Evolutionary conservation across 2,888 invertebrate genomes (phyloP).

Genomic region (Ophion obscuratus): DNA sequence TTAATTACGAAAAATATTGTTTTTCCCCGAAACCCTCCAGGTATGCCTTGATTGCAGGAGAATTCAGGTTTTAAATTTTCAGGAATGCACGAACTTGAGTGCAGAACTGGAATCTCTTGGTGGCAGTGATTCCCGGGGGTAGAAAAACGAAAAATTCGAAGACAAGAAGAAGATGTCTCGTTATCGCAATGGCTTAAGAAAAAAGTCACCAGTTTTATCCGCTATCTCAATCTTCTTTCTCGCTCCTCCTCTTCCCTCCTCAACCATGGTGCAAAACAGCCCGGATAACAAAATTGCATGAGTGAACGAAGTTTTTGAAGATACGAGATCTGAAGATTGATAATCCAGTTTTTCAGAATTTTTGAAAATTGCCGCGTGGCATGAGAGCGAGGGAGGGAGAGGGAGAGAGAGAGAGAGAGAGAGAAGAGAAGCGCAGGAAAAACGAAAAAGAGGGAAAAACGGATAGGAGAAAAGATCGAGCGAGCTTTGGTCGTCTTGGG

Average conservation of each 20-base stretch:
- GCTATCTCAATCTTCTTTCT: conserved; percentile 57
- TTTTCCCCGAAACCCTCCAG: no score
- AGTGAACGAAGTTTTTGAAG: conserved; percentile 15
- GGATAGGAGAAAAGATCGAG: conserved; percentile 37
- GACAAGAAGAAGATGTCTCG: conserved; percentile 38
- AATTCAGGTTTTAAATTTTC: conserved; percentile 1
- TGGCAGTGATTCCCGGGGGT: conserved; percentile 11
- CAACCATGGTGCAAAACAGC: conserved; percentile 33
- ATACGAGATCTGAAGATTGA: conserved; percentile 43
- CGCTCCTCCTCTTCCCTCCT: conserved; percentile 46
- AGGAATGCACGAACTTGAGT: conserved; percentile 40
- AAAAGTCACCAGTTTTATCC: conserved; percentile 48
- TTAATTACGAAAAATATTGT: no score
- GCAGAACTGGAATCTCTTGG: conserved; percentile 30
- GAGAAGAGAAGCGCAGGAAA: neutral
- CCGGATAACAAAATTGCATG: conserved; percentile 48
- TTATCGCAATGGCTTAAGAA: conserved; percentile 51
- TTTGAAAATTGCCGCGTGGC: conserved; percentile 2
- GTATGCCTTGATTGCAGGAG: no score
- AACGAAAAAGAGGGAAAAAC: conserved; percentile 5
- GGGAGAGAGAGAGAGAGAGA: neutral
- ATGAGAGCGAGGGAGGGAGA: neutral
- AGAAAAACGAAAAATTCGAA: neutral
- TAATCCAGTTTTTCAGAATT: conserved; percentile 65
- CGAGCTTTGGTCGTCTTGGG: conserved; percentile 31